Evolutionary conservation across 2,797 vertebrate species (phyloP).

Genomic region (Takifugu rubripes): DNA sequence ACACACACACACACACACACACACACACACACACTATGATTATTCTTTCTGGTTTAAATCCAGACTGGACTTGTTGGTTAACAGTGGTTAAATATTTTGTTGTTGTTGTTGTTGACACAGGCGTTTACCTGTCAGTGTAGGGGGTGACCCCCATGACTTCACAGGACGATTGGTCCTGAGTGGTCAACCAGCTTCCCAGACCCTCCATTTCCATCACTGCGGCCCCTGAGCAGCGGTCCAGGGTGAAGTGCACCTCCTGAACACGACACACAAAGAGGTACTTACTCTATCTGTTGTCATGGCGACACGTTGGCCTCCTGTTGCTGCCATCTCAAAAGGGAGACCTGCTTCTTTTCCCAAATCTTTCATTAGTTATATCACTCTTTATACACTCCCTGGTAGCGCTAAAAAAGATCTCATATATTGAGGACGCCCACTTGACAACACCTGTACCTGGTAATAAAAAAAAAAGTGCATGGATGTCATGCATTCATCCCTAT

Average conservation of each 20-base stretch:
- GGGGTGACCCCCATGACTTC: slow-evolving; percentile 79
- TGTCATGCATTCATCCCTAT: too few species aligned
- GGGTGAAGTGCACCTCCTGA: slow-evolving; percentile 81
- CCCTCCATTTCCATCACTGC: slow-evolving; percentile 81
- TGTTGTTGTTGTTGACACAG: not conserved
- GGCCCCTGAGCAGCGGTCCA: slow-evolving; percentile 81
- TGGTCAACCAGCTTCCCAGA: slow-evolving; percentile 80
- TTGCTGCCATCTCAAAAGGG: not conserved
- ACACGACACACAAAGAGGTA: slow-evolving; percentile 5
- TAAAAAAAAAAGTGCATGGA: not conserved
- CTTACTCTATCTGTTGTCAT: not conserved
- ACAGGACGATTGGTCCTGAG: slow-evolving; percentile 81
- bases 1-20: not conserved
- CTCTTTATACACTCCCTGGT: too few species aligned
- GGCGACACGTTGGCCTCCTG: not conserved
- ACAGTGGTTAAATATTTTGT: not conserved
- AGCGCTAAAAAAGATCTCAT: too few species aligned
- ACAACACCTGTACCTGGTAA: too few species aligned
- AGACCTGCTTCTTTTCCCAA: slow-evolving; percentile 4
- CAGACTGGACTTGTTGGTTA: too few species aligned
- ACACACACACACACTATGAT: too few species aligned
- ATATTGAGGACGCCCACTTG: too few species aligned
- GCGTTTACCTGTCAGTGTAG: slow-evolving; percentile 70
- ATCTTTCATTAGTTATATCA: slow-evolving; percentile 17
- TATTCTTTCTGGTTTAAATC: too few species aligned